Base-by-base conservation (phyloP, 1,140 invertebrate genomes). In the Zaprionus vittiger region DNA sequence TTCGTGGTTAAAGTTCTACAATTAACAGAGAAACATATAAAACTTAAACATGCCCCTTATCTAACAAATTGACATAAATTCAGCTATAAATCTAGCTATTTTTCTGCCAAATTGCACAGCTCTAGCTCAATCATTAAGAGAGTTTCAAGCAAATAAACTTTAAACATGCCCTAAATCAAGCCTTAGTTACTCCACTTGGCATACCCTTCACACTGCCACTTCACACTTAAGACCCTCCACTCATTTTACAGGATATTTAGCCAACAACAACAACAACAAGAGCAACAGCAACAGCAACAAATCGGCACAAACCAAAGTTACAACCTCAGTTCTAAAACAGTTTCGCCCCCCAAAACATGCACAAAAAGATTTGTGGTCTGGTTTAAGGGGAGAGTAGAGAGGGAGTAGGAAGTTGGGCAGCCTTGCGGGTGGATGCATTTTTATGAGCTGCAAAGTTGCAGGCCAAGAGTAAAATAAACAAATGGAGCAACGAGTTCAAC, bases 301-400 rank as follows among this genome's bases (percentile, higher is more conserved):
- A 70, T 62, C 61, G 24, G 31, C 67, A 62, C n/a, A 54, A 28
- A 62, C 28, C 59, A 70, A 70, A 70, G 59, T 62, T 70, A 34
- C 22, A 70, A 62, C 67, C 59, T 54, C 67, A 62, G 67, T 70
- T 62, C 67, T 54, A 37, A 47, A 74, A 74, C 72, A 69, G 57
- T 74, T 74, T 60, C 38, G 52, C 57, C 66, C 49, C 65, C 15
- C 41, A 47, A 57, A 66, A 74, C 59, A 74, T 74, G 72, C 52
- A 70, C 66, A 63, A 69, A 65, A 75, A 75, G 67, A 75, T 71
- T 75, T 75, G 67, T 55, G 73, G 67, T 60, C 37, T 52, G 31
- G 26, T 56, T 31, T 22, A 37, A 24, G 47, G 15, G 34, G 17
- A n/a, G 44, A 7, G 14, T 7, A 3, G 9, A 9, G 17, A 34